phyloP scores from a whole-genome alignment of 1,140 invertebrate species.

The Pissodes strobi region DNA sequence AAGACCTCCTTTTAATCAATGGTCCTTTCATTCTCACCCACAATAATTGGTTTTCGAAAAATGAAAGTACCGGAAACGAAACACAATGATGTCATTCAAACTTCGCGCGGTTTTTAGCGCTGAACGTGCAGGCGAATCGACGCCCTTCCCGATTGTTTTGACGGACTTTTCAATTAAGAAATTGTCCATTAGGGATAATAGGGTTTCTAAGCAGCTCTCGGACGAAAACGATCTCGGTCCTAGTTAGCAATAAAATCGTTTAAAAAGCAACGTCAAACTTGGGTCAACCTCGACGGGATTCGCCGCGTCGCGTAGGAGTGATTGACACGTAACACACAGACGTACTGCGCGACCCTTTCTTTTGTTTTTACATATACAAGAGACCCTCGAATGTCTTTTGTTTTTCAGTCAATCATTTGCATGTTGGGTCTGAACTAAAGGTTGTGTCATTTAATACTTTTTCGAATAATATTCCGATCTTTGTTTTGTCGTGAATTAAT shows the following conservation, averaged over 20 bases:
- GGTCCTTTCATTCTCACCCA: not conserved
- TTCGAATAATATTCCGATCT: slow-evolving; percentile 5
- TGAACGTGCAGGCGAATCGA: not conserved
- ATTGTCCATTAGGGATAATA: slow-evolving; percentile 18
- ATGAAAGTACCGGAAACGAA: not conserved
- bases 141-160: slow-evolving; percentile 5
- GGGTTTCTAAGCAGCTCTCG: not conserved
- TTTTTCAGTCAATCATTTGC: slow-evolving; percentile 28
- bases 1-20: not conserved
- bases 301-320: slow-evolving; percentile 18
- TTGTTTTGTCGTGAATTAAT: slow-evolving; percentile 2
- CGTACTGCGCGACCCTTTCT: slow-evolving; percentile 15
- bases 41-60: slow-evolving; percentile 1
- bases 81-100: not conserved
- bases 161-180: slow-evolving; percentile 25
- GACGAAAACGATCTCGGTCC: not conserved
- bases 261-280: not conserved
- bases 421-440: slow-evolving; percentile 5
- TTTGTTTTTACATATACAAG: slow-evolving; percentile 22
- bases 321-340: slow-evolving; percentile 16
- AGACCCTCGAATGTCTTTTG: slow-evolving; percentile 20
- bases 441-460: slow-evolving; percentile 28
- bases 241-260: slow-evolving; percentile 4
- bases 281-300: not conserved
- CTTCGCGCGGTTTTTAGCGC: not conserved